Evolutionary conservation across 2,888 invertebrate species (phyloP).

Genomic region (Protula sp.): DNA sequence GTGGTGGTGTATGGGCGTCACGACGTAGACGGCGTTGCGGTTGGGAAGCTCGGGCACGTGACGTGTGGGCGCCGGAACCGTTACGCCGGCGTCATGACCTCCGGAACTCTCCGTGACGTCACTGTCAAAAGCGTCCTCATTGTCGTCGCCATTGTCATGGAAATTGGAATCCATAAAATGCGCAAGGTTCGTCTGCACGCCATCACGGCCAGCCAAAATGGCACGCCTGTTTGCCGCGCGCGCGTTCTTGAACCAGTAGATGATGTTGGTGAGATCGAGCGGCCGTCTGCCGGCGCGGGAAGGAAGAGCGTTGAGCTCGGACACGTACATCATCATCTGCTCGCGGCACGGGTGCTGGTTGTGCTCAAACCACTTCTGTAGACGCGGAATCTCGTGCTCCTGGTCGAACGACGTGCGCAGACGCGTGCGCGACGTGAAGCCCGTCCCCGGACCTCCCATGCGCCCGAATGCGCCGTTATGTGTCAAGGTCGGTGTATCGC

Average conservation of each 20-base stretch:
- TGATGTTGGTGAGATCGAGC: constrained; percentile 90
- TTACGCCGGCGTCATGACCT: not conserved
- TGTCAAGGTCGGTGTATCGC: not conserved
- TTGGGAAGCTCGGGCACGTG: constrained; percentile 44
- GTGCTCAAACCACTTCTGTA: constrained; percentile 94
- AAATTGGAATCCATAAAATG: not conserved
- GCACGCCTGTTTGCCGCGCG: constrained; percentile 91
- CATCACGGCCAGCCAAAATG: constrained; percentile 57
- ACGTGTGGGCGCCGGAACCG: constrained; percentile 2
- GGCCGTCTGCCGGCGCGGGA: constrained; percentile 81
- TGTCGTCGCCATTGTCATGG: not conserved
- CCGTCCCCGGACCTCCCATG: not conserved
- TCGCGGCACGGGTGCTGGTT: constrained; percentile 96
- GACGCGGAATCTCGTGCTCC: constrained; percentile 88
- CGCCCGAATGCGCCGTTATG: not conserved
- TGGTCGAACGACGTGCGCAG: constrained; percentile 97
- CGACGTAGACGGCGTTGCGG: constrained; percentile 48
- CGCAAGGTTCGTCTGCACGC: constrained; percentile 10
- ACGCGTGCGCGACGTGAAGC: constrained; percentile 55
- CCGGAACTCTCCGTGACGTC: not conserved
- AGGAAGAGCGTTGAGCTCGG: constrained; percentile 85
- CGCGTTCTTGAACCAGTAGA: constrained; percentile 85
- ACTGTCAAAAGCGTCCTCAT: not conserved
- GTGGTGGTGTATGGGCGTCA: constrained; percentile 21
- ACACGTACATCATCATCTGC: constrained; percentile 92